Percentiles rank a stretch among this genome's conserved stretches.
Evolutionary conservation across 2,797 vertebrate genomes (phyloP).

Genomic region (Ataeniobius toweri): DNA sequence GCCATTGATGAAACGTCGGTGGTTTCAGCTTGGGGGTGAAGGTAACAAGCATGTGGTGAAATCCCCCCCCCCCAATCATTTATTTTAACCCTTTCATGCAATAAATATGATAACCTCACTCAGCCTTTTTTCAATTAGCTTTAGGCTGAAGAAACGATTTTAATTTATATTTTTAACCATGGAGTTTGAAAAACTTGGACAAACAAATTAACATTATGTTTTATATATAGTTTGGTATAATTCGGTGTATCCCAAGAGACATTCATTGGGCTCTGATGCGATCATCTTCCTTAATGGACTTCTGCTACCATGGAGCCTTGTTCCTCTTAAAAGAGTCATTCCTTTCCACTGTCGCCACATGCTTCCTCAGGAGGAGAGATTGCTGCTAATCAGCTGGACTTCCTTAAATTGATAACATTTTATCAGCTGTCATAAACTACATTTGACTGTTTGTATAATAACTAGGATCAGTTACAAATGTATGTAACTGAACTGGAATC

Average conservation of each 20-base stretch:
- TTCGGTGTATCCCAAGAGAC: too few species aligned
- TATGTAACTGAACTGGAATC: background rate
- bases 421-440: background rate
- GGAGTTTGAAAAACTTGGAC: background rate
- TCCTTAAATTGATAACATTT: background rate
- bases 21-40: constrained; percentile 16
- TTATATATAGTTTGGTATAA: too few species aligned
- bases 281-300: background rate
- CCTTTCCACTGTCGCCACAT: background rate
- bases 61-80: background rate
- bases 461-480: background rate
- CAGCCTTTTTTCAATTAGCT: background rate
- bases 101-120: background rate
- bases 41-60: constrained; percentile 1
- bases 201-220: background rate
- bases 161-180: background rate
- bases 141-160: background rate
- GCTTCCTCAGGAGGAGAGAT: background rate
- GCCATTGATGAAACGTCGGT: constrained; percentile 46
- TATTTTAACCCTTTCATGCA: constrained; percentile 1
- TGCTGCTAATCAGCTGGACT: background rate
- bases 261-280: background rate
- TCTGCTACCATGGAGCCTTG: background rate
- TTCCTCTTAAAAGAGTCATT: background rate
- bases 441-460: background rate